Evolutionary conservation across 1,140 invertebrate species (phyloP), one percentile per base, ranked within the genome.

Genomic region (Tetragonula clypearis): DNA sequence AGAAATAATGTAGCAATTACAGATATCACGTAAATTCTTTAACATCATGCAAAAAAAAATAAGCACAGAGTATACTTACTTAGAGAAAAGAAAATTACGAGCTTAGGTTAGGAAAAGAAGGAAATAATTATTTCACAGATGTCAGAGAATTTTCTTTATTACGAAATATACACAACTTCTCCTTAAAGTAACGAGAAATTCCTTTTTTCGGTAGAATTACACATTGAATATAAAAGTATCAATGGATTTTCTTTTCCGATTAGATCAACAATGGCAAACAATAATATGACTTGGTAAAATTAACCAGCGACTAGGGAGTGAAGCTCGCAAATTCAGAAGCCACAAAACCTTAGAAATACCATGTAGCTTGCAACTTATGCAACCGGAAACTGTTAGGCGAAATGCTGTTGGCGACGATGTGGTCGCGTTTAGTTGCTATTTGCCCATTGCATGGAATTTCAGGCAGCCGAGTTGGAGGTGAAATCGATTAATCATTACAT

Each of bases 311-410:
- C 8, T 30, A 53, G 15, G 4, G 3, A n/a, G 79, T 8, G 21
- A 81, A 23, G 60, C 69, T 81, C n/a, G 19, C 11, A 49, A 69
- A 78, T 80, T 84, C 68, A 35, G 14, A 68, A 49, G 8, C 56
- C 82, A 66, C 49, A 79, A 65, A 84, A 84, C 41, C 58, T 84
- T 79, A 41, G 82, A 79, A 79, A 84, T 84, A 79, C 56, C 66
- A 56, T 19, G 58, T 73, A 68, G 82, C 8, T 79, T 73, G 65
- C 41, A 65, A 84, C 56, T 79, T 65, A n/a, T 41, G 3, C 41
- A 62, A 23, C 69, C 41, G 4, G 53, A n/a, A 55, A 79, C 66
- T 68, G 71, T 87, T 85, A 35, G n/a, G 21, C 30, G 78, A 85
- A 82, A 74, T 68, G 35, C 75, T 76, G 35, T 23, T 30, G 65